A percentile compares a stretch with the other conserved stretches of the same genome.
These are phyloP conservation scores for Temnothorax unifasciatus DNA, from an alignment of 2,888 invertebrate species.

Conservation along the genomic window DNA sequence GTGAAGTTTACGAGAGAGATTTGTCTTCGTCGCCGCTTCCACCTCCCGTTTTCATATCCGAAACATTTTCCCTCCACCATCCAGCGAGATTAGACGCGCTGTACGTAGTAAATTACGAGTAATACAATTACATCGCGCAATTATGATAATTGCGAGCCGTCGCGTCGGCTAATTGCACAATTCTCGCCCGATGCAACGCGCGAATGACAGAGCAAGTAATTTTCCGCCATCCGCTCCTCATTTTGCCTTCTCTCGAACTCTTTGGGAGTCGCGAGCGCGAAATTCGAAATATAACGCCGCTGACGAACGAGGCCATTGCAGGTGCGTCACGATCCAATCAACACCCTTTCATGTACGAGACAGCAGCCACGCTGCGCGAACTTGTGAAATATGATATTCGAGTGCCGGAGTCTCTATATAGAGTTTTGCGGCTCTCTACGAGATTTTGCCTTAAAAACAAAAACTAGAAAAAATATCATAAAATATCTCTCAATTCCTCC, in stretches of 20 bases:
- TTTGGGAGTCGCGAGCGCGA: slow-evolving; percentile 45
- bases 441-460: slow-evolving; percentile 60
- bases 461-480: slow-evolving; percentile 57
- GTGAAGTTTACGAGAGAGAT: slow-evolving; percentile 41
- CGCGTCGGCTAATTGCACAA: slow-evolving; percentile 51
- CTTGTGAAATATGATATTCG: slow-evolving; percentile 74
- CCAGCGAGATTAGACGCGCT: slow-evolving; percentile 44
- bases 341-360: slow-evolving; percentile 60
- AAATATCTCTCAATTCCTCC: slow-evolving; percentile 22
- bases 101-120: slow-evolving; percentile 42
- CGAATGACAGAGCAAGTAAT: slow-evolving; percentile 44
- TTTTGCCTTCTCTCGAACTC: slow-evolving; percentile 45
- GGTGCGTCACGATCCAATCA: slow-evolving; percentile 67
- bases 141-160: slow-evolving; percentile 53
- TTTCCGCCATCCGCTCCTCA: slow-evolving; percentile 28
- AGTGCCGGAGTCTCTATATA: slow-evolving; percentile 58
- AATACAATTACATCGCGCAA: slow-evolving; percentile 54
- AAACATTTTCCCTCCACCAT: slow-evolving; percentile 38
- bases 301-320: slow-evolving; percentile 38
- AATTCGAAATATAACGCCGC: slow-evolving; percentile 56
- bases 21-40: slow-evolving; percentile 10
- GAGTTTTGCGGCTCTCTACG: slow-evolving; percentile 46
- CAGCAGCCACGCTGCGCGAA: slow-evolving; percentile 47
- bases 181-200: slow-evolving; percentile 40
- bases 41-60: slow-evolving; percentile 32